Evolutionary conservation across 1,140 invertebrate species (phyloP).

Genomic region (Lerema accius): DNA sequence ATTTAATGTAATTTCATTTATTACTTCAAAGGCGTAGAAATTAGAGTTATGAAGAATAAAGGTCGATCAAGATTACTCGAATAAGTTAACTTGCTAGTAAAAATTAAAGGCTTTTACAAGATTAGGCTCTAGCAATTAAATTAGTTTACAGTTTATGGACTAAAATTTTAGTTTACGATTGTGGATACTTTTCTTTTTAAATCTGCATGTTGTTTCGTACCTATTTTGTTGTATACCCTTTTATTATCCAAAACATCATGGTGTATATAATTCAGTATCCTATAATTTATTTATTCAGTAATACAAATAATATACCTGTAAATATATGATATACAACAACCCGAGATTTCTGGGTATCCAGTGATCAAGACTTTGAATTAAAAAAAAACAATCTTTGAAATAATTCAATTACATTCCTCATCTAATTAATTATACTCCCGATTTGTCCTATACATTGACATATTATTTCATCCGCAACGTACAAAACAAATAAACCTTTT

Average conservation of each 20-base stretch:
- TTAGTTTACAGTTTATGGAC: not conserved
- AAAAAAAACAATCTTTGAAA: too few relatives aligned
- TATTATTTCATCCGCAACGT: not conserved
- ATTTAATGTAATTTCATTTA: slow-evolving; percentile 16
- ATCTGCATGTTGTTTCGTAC: too few relatives aligned
- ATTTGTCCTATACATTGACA: slow-evolving; percentile 9
- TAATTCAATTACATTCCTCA: slow-evolving; percentile 9
- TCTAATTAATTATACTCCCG: slow-evolving; percentile 1
- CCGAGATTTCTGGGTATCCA: too few relatives aligned
- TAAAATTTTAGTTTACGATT: too few relatives aligned
- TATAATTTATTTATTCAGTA: too few relatives aligned
- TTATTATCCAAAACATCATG: too few relatives aligned
- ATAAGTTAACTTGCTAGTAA: not conserved
- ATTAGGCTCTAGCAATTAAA: not conserved
- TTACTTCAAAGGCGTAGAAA: not conserved
- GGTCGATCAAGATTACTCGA: not conserved
- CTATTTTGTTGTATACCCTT: too few relatives aligned
- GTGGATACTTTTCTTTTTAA: too few relatives aligned
- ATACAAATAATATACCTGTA: too few relatives aligned
- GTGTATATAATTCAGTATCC: too few relatives aligned
- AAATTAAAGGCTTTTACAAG: not conserved
- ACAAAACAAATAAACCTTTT: not conserved
- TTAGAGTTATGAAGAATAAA: not conserved
- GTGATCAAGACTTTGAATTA: too few relatives aligned
- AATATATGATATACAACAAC: too few relatives aligned